phyloP scores from a whole-genome alignment of 2,888 invertebrate species.

The Microctonus hyperodae region DNA sequence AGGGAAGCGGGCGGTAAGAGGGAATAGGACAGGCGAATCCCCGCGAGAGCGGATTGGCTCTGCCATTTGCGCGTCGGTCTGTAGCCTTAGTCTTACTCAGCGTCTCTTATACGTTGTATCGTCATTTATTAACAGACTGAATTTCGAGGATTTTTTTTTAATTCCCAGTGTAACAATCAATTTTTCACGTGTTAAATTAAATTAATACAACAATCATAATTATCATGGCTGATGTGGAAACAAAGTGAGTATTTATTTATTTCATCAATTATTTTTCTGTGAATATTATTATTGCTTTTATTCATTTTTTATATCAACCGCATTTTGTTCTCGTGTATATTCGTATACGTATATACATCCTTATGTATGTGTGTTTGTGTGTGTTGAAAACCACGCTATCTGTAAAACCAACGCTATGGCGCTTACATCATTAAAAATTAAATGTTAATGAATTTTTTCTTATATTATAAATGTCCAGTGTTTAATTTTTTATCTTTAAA shows the following conservation, averaged over 20 bases:
- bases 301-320: neutral
- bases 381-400: no score
- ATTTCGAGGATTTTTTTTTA: neutral
- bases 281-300: neutral
- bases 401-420: no score
- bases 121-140: slow-evolving; percentile 22
- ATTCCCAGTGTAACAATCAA: slow-evolving; percentile 25
- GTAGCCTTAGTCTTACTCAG: slow-evolving; percentile 44
- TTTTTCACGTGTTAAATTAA: slow-evolving; percentile 36
- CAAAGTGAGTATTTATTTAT: slow-evolving; percentile 68
- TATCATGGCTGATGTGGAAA: slow-evolving; percentile 73
- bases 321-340: neutral
- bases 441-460: neutral
- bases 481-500: no score
- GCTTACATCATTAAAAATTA: no score
- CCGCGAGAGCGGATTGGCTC: slow-evolving; percentile 45
- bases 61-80: slow-evolving; percentile 53
- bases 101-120: slow-evolving; percentile 33
- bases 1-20: slow-evolving; percentile 5
- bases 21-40: slow-evolving; percentile 7
- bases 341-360: neutral
- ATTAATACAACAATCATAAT: slow-evolving; percentile 29
- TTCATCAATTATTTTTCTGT: no score
- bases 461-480: neutral
- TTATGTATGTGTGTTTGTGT: neutral